Evolutionary conservation across 30 jellyfish, hydroid and myxozoan species (phyloP).

Genomic region (Clytia hemisphaerica): DNA sequence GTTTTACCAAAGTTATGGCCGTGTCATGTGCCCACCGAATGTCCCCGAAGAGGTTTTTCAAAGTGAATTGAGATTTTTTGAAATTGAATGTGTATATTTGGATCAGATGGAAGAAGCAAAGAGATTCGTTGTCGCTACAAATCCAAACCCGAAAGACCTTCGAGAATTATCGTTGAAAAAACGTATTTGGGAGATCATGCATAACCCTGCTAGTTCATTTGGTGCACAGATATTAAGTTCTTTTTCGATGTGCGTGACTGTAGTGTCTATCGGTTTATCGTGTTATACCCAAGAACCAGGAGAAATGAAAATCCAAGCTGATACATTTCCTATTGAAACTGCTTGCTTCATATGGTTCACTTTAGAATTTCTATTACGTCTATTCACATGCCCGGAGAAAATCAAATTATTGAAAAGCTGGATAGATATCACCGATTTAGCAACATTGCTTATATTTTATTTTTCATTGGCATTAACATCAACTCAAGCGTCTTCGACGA

Average conservation of each 20-base stretch:
- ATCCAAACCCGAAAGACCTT: neutral
- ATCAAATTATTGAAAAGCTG: constrained; percentile 41
- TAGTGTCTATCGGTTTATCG: constrained; percentile 49
- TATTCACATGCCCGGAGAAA: constrained; percentile 65
- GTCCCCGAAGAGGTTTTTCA: constrained; percentile 85
- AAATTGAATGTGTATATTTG: constrained; percentile 35
- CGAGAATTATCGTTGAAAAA: neutral
- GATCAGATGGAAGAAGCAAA: constrained; percentile 44
- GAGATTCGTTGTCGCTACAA: constrained; percentile 26
- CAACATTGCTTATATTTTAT: constrained; percentile 43
- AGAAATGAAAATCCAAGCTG: constrained; percentile 10
- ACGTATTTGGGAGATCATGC: constrained; percentile 34
- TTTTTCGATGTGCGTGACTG: constrained; percentile 44
- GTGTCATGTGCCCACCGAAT: constrained; percentile 65
- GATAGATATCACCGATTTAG: constrained; percentile 58
- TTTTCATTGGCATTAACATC: constrained; percentile 38
- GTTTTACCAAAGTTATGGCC: constrained; percentile 62
- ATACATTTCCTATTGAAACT: constrained; percentile 59
- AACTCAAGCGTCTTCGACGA: constrained; percentile 57
- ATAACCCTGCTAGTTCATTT: constrained; percentile 54
- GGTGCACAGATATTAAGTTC: constrained; percentile 43
- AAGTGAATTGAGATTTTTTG: constrained; percentile 63
- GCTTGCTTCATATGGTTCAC: constrained; percentile 73
- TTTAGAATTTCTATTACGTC: constrained; percentile 42
- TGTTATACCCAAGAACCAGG: constrained; percentile 12